Evolutionary conservation across 2,113 vertebrate genomes (phyloP), one percentile per base, ranked within the genome.

Genomic region (Lepidothrix coronata): DNA sequence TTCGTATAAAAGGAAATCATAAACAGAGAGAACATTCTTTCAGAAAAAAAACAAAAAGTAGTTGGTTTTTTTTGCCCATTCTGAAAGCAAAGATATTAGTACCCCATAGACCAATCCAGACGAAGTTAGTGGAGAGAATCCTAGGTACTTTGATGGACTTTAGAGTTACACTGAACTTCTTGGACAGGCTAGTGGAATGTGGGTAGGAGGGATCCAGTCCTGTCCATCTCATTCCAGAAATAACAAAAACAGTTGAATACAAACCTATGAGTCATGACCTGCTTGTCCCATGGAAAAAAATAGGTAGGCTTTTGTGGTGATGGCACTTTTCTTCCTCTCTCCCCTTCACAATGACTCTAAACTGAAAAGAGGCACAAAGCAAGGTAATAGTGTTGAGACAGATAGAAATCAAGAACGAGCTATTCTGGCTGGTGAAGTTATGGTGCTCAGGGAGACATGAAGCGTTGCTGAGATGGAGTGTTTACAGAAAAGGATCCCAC

Each of bases 401-500:
- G 33, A 62, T 6, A 66, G 80, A 80, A 85, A 85, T 74, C 37
- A 68, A 39, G 58, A 70, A 44, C 11, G 72, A 73, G 24, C 44
- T 75, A 33, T 4, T 6, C 48, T 77, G 43, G 65, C 57, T 86
- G 62, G 59, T 91, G 52, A 85, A 85, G 81, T 85, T 94, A 51
- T 37, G 68, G 62, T 44, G 86, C 55, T 71, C 55, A 43, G 78
- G 75, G 52, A 95, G 44, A 48, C 72, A 88, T 71, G 76, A 93
- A 93, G 37, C 52, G 89, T 90, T 3, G 5, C 65, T 48, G 85
- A 87, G 88, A 87, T 65, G 59, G 52, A 95, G 78, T 93, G 95
- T 96, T 96, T 96, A 96, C 85, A 97, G 87, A 88, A 92, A 91
- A 63, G 90, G 75, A 75, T 93, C 91, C 66, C 65, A 91, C 61